A percentile compares a stretch with the other conserved stretches of the same genome.
Conservation (phyloP, 1,140 invertebrate species). For the Eueides isabella region DNA sequence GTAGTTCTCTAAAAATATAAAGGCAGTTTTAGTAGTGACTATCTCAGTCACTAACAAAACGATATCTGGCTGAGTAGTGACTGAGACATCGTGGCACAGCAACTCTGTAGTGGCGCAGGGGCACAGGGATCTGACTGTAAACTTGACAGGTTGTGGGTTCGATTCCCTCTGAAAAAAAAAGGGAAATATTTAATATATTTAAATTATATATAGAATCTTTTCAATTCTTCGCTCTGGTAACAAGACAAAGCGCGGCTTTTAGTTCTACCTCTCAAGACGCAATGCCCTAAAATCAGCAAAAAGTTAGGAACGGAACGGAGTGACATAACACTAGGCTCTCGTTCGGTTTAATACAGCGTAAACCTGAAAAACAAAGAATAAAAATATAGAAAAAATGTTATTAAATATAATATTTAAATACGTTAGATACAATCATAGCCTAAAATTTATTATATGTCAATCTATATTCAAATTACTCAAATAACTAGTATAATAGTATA, state of each 20-base stretch:
- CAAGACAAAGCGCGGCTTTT: not conserved
- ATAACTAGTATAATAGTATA: not conserved
- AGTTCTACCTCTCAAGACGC: not conserved
- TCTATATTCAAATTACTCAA: not conserved
- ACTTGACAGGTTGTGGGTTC: not conserved
- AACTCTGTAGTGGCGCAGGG: no score
- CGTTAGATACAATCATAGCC: no score
- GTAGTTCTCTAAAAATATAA: no score
- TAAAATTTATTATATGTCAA: not conserved
- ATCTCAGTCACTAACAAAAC: no score
- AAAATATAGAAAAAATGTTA: no score
- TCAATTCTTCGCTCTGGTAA: not conserved
- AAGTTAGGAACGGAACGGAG: not conserved
- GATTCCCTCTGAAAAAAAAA: not conserved
- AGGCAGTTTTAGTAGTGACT: no score
- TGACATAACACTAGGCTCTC: not conserved
- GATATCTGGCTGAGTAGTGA: no score
- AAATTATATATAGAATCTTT: no score
- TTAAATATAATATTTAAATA: no score
- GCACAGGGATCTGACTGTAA: no score
- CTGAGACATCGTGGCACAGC: no score
- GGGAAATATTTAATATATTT: no score
- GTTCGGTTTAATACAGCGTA: not conserved
- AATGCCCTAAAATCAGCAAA: not conserved
- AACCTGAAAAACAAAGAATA: not conserved